A percentile compares a stretch with the other conserved stretches of the same genome.
Conservation (phyloP, 1,140 invertebrate genomes). For the Pemphigus obesinymphae region DNA sequence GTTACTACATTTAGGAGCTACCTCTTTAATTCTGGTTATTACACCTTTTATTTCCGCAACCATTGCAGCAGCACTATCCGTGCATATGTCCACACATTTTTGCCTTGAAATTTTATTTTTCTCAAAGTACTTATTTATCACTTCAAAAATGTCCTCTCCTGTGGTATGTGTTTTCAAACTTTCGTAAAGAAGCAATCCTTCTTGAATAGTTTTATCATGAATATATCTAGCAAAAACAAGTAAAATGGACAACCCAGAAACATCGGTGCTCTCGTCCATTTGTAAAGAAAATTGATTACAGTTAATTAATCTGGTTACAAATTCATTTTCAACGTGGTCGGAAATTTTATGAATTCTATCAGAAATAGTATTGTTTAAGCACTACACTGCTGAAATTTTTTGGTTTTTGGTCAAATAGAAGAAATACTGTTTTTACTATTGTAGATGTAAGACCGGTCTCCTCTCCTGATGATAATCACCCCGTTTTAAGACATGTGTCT, state of each 20-base stretch:
- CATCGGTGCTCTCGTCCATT: too few species aligned
- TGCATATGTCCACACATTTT: background rate
- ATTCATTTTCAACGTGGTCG: background rate
- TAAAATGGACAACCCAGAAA: background rate
- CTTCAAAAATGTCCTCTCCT: conserved; percentile 7
- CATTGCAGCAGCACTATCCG: conserved; percentile 14
- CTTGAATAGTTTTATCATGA: background rate
- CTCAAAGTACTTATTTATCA: background rate
- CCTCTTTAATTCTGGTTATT: too few species aligned
- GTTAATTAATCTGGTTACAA: background rate
- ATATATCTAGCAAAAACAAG: too few species aligned
- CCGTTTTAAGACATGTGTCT: too few species aligned
- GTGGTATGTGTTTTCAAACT: background rate
- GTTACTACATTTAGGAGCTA: too few species aligned
- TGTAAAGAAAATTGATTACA: too few species aligned
- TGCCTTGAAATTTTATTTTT: background rate
- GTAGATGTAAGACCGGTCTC: background rate
- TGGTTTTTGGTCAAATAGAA: background rate
- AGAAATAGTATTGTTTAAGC: background rate
- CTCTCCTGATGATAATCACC: background rate
- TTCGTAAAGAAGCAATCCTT: background rate
- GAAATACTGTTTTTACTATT: conserved; percentile 7
- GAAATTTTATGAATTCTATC: background rate
- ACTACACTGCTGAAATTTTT: background rate
- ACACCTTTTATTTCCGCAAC: too few species aligned